phyloP scores from a whole-genome alignment of 2,888 invertebrate species.

The Dynastes tityus region DNA sequence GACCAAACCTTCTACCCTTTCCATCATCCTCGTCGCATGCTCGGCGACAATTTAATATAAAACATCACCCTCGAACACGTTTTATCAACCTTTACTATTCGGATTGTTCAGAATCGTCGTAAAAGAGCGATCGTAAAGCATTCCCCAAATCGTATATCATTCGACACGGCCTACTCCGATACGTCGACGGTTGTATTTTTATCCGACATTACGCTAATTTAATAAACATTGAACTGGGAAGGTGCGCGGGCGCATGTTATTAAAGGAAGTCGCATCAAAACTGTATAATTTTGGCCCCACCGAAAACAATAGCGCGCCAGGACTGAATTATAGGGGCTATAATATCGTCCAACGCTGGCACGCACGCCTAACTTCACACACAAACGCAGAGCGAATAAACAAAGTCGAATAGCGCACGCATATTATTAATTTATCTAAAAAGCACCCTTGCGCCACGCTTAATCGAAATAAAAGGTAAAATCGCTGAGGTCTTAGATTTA shows the following conservation, averaged over 20 bases:
- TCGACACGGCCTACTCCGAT: neutral
- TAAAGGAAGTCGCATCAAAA: conserved; percentile 17
- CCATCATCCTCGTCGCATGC: neutral
- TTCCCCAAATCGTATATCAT: conserved; percentile 27
- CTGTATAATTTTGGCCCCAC: conserved; percentile 13
- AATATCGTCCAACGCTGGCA: neutral
- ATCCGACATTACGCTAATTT: conserved; percentile 33
- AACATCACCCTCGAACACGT: conserved; percentile 3
- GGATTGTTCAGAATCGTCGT: neutral
- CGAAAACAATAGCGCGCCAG: conserved; percentile 18
- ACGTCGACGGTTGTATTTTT: neutral
- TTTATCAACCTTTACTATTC: conserved; percentile 3
- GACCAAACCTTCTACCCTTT: too few species aligned
- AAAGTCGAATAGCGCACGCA: neutral
- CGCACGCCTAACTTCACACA: neutral
- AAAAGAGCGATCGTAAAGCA: neutral
- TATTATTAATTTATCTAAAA: conserved; percentile 26
- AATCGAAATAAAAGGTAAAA: conserved; percentile 5
- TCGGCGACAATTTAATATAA: conserved; percentile 1
- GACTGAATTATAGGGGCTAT: conserved; percentile 10
- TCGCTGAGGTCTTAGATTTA: neutral
- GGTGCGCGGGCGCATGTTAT: neutral
- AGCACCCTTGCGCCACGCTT: neutral
- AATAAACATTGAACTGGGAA: conserved; percentile 17
- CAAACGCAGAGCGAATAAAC: neutral